Evolutionary conservation across 1,140 invertebrate genomes (phyloP).

Genomic region (Eumeta japonica): DNA sequence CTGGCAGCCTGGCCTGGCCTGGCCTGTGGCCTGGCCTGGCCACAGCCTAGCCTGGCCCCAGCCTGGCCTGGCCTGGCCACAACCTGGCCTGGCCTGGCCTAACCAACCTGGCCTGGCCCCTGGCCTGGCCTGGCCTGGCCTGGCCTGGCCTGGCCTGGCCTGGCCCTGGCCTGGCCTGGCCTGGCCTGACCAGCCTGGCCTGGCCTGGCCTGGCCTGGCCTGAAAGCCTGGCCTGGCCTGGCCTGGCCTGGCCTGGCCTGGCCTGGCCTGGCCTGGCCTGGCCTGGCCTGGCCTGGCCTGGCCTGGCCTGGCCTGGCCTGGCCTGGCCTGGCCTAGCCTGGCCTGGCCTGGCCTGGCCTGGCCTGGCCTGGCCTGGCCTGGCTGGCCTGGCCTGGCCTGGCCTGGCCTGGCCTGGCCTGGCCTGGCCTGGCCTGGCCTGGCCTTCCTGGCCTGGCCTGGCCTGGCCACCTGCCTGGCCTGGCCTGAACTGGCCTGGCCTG

Average conservation of each 20-base stretch:
- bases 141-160: constrained; percentile 12
- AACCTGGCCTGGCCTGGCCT: constrained; percentile 6
- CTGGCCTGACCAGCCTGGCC: background rate
- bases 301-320: constrained; percentile 1
- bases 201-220: constrained; percentile 1
- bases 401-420: constrained; percentile 1
- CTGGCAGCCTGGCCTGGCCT: too few species aligned
- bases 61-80: too few species aligned
- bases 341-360: constrained; percentile 1
- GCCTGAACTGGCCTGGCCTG: constrained; percentile 1
- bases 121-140: constrained; percentile 3
- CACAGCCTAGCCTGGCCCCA: too few species aligned
- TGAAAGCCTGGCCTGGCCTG: too few species aligned
- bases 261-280: constrained; percentile 10
- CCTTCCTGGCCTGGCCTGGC: too few species aligned
- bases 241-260: constrained; percentile 3
- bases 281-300: background rate
- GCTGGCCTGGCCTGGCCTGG: too few species aligned
- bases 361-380: constrained; percentile 1
- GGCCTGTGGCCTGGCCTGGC: constrained; percentile 1
- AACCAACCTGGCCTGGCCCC: too few species aligned
- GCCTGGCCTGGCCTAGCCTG: constrained; percentile 1
- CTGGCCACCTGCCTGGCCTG: too few species aligned
- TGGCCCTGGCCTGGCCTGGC: too few species aligned
- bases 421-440: constrained; percentile 8